phyloP scores from a whole-genome alignment of 2,797 vertebrate species.

The Oryzias dopingdopingensis region DNA sequence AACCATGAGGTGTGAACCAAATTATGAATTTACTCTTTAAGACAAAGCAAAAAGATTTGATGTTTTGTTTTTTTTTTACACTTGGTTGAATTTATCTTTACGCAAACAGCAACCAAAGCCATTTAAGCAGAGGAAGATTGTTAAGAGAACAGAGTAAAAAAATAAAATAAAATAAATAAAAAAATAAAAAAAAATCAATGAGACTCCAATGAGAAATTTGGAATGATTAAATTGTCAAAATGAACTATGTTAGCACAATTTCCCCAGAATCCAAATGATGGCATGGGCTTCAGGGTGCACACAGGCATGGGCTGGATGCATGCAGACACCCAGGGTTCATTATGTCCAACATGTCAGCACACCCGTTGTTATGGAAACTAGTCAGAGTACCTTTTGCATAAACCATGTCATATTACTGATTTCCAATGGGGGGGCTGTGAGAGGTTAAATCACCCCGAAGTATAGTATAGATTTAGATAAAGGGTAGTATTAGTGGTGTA shows the following conservation, averaged over 20 bases:
- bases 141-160: constrained; percentile 22
- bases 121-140: constrained; percentile 27
- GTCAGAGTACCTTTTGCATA: constrained; percentile 55
- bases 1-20: no score
- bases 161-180: not conserved
- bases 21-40: constrained; percentile 44
- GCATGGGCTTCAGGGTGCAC: no score
- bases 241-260: constrained; percentile 9
- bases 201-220: not conserved
- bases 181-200: not conserved
- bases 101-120: constrained; percentile 30
- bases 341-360: constrained; percentile 55
- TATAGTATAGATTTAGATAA: not conserved
- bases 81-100: constrained; percentile 46
- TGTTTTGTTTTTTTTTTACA: constrained; percentile 41
- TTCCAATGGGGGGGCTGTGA: constrained; percentile 22
- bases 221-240: not conserved
- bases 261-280: no score
- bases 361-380: constrained; percentile 77
- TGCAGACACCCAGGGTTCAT: constrained; percentile 51
- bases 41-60: constrained; percentile 58
- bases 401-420: constrained; percentile 30
- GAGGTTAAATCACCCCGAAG: constrained; percentile 5
- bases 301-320: constrained; percentile 21
- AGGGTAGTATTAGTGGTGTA: constrained; percentile 1